A percentile compares a stretch with the other conserved stretches of the same genome.
phyloP scores from a whole-genome alignment of 2,113 vertebrate species.

The Mystacornis crossleyi region DNA sequence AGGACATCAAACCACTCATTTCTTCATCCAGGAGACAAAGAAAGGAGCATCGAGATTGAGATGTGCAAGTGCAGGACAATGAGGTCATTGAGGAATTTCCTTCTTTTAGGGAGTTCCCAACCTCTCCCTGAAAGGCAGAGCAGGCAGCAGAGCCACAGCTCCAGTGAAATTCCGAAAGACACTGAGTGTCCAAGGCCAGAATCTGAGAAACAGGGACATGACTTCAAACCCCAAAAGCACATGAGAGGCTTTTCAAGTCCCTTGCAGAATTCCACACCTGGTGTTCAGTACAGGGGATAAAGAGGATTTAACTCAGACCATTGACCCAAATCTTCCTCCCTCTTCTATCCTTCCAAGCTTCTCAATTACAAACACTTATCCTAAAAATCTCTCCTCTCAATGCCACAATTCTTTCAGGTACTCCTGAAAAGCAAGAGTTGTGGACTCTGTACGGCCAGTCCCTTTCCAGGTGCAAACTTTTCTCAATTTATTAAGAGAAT shows the following conservation, averaged over 20 bases:
- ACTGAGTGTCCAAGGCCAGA: neutral
- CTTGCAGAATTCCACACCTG: neutral
- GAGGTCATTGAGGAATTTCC: neutral
- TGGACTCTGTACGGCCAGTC: neutral
- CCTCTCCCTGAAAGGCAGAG: neutral
- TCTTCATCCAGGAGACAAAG: neutral
- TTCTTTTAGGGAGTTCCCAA: neutral
- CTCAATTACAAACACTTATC: neutral
- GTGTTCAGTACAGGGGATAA: neutral
- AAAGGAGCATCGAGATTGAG: accelerated
- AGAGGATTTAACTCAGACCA: neutral
- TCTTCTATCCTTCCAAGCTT: neutral
- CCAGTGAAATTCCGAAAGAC: neutral
- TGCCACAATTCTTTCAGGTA: neutral
- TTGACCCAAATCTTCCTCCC: neutral
- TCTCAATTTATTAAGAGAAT: neutral
- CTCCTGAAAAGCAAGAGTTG: neutral
- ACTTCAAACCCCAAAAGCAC: neutral
- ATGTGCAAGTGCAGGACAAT: neutral
- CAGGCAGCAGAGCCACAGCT: neutral
- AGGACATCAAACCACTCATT: neutral
- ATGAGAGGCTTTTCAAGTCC: neutral
- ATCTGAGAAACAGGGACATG: neutral
- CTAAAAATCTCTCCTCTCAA: neutral
- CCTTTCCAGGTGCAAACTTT: neutral